A percentile compares a stretch with the other conserved stretches of the same genome.
Conservation (phyloP, 2,797 vertebrate genomes). For the Epinephelus malabaricus region DNA sequence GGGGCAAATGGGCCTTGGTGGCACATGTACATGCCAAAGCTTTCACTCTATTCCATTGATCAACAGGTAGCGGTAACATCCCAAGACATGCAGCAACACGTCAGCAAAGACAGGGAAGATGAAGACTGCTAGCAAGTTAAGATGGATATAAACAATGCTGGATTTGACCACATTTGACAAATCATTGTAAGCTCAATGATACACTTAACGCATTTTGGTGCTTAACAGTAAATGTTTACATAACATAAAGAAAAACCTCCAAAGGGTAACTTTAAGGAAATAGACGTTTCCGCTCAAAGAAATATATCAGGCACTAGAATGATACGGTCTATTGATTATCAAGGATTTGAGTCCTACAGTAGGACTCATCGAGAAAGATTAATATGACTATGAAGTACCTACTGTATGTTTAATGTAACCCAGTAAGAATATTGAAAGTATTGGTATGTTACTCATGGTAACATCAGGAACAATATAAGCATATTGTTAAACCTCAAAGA, state of each 20-base stretch:
- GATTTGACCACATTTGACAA: background rate
- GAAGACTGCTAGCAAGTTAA: background rate
- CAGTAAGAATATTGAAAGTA: too few relatives aligned
- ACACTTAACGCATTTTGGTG: background rate
- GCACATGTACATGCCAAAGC: too few relatives aligned
- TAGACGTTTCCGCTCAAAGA: too few relatives aligned
- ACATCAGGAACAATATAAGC: background rate
- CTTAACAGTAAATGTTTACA: background rate
- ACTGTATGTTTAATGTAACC: too few relatives aligned
- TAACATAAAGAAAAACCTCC: background rate
- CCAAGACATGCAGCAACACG: too few relatives aligned
- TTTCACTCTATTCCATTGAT: background rate
- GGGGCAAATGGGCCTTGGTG: too few relatives aligned
- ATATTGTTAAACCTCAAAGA: constrained; percentile 5
- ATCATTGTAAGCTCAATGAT: background rate
- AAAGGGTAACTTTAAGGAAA: background rate
- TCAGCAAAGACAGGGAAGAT: too few relatives aligned
- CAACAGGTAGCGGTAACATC: background rate
- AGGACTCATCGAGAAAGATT: too few relatives aligned
- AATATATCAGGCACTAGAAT: too few relatives aligned
- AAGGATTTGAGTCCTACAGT: too few relatives aligned
- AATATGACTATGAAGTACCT: too few relatives aligned
- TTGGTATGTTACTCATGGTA: background rate
- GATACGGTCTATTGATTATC: too few relatives aligned
- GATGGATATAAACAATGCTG: background rate